phyloP scores from a whole-genome alignment of 2,888 invertebrate genomes.

The Tortricodes alternella region DNA sequence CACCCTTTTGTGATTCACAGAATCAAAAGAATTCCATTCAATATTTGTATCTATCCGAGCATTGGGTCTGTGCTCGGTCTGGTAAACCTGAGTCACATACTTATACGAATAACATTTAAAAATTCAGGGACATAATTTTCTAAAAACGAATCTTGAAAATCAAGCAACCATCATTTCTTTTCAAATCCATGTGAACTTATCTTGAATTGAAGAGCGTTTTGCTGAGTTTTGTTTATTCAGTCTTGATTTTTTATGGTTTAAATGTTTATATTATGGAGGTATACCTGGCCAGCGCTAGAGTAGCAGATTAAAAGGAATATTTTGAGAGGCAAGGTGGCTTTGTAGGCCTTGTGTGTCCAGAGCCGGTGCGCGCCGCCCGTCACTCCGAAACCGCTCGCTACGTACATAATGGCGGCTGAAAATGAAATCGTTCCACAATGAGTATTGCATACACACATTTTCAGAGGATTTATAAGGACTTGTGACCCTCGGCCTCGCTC shows the following conservation, averaged over 20 bases:
- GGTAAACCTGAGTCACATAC: too few species aligned
- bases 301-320: conserved; percentile 84
- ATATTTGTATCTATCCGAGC: too few species aligned
- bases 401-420: conserved; percentile 82
- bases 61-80: too few species aligned
- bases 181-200: background rate
- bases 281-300: conserved; percentile 86
- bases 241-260: background rate
- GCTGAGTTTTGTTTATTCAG: background rate
- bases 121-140: too few species aligned
- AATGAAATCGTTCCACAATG: conserved; percentile 36
- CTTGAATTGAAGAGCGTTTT: background rate
- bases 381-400: conserved; percentile 85
- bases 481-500: too few species aligned
- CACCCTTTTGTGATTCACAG: too few species aligned
- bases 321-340: conserved; percentile 84
- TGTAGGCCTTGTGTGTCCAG: conserved; percentile 87
- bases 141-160: background rate
- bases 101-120: too few species aligned
- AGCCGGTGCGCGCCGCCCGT: conserved; percentile 88
- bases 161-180: background rate
- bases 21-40: too few species aligned
- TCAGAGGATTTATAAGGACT: too few species aligned
- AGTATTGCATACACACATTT: too few species aligned
- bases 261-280: too few species aligned